phyloP scores from a whole-genome alignment of 1,140 invertebrate genomes.

The Cydia splendana region DNA sequence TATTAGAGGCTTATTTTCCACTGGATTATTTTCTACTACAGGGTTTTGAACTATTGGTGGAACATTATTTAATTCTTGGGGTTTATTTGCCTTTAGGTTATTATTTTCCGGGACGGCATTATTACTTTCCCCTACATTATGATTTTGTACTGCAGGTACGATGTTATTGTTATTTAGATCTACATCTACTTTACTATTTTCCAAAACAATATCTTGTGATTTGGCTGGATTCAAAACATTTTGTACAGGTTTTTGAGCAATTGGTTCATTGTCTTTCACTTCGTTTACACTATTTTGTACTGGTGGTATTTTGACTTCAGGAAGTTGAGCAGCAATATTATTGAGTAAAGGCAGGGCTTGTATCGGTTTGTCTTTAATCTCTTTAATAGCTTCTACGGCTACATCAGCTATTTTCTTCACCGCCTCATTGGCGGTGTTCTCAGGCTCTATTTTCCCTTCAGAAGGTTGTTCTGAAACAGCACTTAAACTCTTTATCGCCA shows the following conservation, averaged over 20 bases:
- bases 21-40: constrained; percentile 15
- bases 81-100: constrained; percentile 19
- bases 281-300: constrained; percentile 31
- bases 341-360: neutral
- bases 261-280: constrained; percentile 12
- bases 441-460: constrained; percentile 38
- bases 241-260: constrained; percentile 26
- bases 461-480: constrained; percentile 63
- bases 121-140: neutral
- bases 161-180: neutral
- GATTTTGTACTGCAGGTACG: neutral
- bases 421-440: constrained; percentile 45
- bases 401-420: constrained; percentile 60
- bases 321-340: neutral
- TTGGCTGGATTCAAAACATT: constrained; percentile 11
- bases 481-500: constrained; percentile 72
- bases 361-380: constrained; percentile 50
- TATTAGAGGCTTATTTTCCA: constrained; percentile 14
- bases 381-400: constrained; percentile 66
- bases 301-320: neutral
- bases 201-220: neutral
- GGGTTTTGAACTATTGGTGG: constrained; percentile 27
- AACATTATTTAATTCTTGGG: constrained; percentile 14
- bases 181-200: neutral
- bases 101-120: constrained; percentile 6